These are phyloP conservation scores for Hypanus sabinus DNA, from an alignment of 2,113 vertebrate species.

Conservation along the genomic window DNA sequence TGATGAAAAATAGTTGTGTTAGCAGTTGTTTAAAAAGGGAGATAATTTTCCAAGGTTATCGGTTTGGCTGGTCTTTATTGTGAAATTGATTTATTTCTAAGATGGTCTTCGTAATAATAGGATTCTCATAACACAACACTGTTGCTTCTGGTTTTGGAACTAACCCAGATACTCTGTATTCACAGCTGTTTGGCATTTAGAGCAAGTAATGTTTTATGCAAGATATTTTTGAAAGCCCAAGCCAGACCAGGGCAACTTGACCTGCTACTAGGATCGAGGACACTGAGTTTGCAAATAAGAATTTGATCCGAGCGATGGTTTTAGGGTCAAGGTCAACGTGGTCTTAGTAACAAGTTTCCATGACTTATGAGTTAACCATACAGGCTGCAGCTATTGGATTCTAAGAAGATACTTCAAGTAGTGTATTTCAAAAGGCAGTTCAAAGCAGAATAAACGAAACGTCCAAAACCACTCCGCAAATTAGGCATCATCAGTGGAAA, in stretches of 20 bases:
- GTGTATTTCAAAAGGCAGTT: not conserved
- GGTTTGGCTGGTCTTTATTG: not conserved
- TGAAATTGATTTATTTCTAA: constrained; percentile 22
- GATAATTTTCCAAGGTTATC: constrained; percentile 18
- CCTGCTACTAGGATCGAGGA: constrained; percentile 21
- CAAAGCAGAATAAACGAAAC: not conserved
- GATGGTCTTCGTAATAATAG: not conserved
- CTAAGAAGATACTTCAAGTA: not conserved
- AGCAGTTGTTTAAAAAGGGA: not conserved
- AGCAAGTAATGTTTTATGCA: constrained; percentile 44
- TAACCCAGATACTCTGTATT: constrained; percentile 47
- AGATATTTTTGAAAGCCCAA: constrained; percentile 39
- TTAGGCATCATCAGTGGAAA: too few relatives aligned
- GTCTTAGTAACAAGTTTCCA: not conserved
- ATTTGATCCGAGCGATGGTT: constrained; percentile 20
- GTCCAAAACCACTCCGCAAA: not conserved
- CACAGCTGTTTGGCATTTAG: constrained; percentile 53
- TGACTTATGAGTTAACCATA: not conserved
- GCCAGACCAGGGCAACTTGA: constrained; percentile 43
- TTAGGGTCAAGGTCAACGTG: constrained; percentile 16
- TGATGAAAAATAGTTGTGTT: not conserved
- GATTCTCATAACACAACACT: constrained; percentile 41
- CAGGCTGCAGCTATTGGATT: not conserved
- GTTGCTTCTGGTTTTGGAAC: constrained; percentile 46
- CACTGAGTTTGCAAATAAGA: constrained; percentile 29